Conservation (phyloP, 1,140 invertebrate species). For the Cherax destructor region DNA sequence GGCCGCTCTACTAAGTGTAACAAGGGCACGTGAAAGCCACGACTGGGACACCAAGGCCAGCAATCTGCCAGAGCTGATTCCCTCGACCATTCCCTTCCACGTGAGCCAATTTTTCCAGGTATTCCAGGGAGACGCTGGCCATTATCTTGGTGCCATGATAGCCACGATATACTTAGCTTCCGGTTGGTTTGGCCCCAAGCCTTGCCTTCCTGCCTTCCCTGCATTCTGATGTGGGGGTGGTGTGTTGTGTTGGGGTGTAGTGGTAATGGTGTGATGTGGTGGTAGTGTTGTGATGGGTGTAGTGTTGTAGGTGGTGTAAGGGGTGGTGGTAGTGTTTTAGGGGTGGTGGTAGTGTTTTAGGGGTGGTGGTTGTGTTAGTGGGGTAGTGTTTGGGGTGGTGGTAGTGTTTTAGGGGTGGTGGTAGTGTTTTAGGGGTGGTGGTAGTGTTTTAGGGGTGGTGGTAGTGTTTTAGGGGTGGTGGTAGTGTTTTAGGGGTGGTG, state of each 20-base stretch:
- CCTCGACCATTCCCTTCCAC: neutral
- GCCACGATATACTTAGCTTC: conserved; percentile 7
- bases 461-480: neutral
- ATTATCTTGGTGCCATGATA: conserved; percentile 1
- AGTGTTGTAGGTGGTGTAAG: too few relatives aligned
- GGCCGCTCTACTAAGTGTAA: neutral
- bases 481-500: neutral
- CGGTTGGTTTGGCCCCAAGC: neutral
- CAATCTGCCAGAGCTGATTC: conserved; percentile 15
- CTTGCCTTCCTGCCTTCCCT: neutral
- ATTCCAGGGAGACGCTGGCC: neutral
- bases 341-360: neutral
- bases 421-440: too few relatives aligned
- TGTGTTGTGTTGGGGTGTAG: too few relatives aligned
- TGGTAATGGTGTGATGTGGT: too few relatives aligned
- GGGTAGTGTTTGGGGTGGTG: too few relatives aligned
- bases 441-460: too few relatives aligned
- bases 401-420: too few relatives aligned
- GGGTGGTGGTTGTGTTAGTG: too few relatives aligned
- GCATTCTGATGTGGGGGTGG: neutral
- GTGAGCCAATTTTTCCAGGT: conserved; percentile 18
- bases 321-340: neutral
- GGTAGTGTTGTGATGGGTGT: too few relatives aligned
- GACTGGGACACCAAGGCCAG: conserved; percentile 23
- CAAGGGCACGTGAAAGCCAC: conserved; percentile 16